phyloP scores from a whole-genome alignment of 1,140 invertebrate species.

The Orius laevigatus region DNA sequence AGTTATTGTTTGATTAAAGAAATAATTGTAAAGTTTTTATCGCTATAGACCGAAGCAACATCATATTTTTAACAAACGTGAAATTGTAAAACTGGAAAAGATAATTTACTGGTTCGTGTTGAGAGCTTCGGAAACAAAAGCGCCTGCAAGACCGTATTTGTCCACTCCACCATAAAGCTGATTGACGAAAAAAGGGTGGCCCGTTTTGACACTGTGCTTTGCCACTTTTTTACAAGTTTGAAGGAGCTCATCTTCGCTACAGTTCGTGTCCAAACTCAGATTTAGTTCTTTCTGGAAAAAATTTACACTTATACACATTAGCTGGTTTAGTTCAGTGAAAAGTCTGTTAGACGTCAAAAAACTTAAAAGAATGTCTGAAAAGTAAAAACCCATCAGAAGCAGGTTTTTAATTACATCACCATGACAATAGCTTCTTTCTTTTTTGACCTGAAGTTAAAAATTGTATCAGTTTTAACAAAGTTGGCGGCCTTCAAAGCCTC shows the following conservation, averaged over 20 bases:
- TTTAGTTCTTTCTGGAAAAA: slow-evolving; percentile 25
- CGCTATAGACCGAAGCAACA: too few relatives aligned
- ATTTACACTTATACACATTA: too few relatives aligned
- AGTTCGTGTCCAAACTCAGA: slow-evolving; percentile 30
- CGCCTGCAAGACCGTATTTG: slow-evolving; percentile 51
- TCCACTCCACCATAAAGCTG: slow-evolving; percentile 60
- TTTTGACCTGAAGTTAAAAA: background rate
- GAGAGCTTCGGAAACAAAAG: slow-evolving; percentile 54
- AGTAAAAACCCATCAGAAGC: too few relatives aligned
- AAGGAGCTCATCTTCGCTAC: slow-evolving; percentile 33
- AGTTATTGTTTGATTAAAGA: too few relatives aligned
- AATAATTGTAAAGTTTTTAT: too few relatives aligned
- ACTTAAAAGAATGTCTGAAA: too few relatives aligned
- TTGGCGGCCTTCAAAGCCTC: background rate
- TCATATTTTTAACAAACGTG: too few relatives aligned
- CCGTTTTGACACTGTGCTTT: slow-evolving; percentile 53
- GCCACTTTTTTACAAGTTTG: slow-evolving; percentile 37
- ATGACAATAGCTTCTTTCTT: background rate
- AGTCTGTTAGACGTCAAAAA: too few relatives aligned
- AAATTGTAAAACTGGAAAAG: too few relatives aligned
- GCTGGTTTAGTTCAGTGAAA: too few relatives aligned
- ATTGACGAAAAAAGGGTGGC: slow-evolving; percentile 53
- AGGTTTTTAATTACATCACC: slow-evolving; percentile 23
- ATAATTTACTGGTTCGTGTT: slow-evolving; percentile 57
- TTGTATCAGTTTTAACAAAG: background rate